Conservation (phyloP, 2,797 vertebrate genomes). For the Hemitrygon akajei region DNA sequence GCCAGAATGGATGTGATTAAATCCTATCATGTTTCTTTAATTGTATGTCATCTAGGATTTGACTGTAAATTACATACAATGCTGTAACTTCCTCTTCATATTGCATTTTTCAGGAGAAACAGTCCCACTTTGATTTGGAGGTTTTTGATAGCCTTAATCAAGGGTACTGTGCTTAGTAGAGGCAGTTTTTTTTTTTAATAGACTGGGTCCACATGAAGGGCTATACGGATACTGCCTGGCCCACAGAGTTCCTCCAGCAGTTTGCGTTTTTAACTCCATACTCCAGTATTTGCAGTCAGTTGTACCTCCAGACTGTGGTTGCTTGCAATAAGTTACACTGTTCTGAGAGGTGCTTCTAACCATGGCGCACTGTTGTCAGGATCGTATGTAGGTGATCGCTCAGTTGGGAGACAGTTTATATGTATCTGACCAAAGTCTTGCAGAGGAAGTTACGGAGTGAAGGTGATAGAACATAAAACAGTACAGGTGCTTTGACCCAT, state of each 20-base stretch:
- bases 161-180: neutral
- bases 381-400: neutral
- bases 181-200: neutral
- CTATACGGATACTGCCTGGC: no score
- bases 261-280: no score
- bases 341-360: neutral
- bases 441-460: no score
- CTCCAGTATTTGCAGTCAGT: no score
- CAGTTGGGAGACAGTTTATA: neutral
- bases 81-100: neutral
- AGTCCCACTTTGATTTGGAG: neutral
- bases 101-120: neutral
- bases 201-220: neutral
- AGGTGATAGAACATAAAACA: no score
- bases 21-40: neutral
- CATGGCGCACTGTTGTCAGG: neutral
- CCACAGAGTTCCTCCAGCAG: no score
- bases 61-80: neutral
- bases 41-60: no score
- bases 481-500: no score
- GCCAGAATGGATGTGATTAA: neutral
- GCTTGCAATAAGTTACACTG: neutral
- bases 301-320: neutral
- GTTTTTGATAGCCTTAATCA: neutral
- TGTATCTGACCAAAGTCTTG: no score